These are phyloP conservation scores for Nematopogon swammerdamellus DNA, from an alignment of 2,888 invertebrate species.

Conservation along the genomic window DNA sequence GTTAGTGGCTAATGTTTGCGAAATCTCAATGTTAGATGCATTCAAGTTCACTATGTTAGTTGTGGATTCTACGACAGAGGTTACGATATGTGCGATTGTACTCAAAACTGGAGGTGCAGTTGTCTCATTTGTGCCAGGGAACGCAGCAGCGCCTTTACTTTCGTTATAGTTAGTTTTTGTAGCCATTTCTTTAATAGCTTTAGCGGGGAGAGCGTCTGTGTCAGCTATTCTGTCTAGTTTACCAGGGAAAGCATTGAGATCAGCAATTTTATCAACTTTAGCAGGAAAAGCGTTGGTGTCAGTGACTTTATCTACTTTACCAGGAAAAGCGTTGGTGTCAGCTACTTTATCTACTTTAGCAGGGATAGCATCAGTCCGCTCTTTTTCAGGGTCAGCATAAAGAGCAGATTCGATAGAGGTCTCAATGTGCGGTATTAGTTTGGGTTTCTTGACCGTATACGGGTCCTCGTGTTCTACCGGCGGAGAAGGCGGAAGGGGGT, in stretches of 20 bases:
- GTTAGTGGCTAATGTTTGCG: neutral
- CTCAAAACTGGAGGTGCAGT: neutral
- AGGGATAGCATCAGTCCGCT: neutral
- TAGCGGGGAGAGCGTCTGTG: neutral
- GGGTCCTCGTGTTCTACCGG: conserved; percentile 27
- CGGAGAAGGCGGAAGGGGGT: conserved; percentile 17
- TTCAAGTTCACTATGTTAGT: neutral
- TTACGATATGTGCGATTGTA: neutral
- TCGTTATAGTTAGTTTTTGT: neutral
- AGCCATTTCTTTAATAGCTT: neutral
- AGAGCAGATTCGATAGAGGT: conserved; percentile 32
- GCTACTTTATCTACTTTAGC: too few species aligned
- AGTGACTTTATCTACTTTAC: too few species aligned
- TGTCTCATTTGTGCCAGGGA: neutral
- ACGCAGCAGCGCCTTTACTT: neutral
- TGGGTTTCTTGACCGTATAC: conserved; percentile 30
- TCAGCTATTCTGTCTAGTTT: too few species aligned
- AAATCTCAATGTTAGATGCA: neutral
- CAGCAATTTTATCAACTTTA: too few species aligned
- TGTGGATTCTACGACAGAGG: neutral
- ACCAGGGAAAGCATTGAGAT: too few species aligned
- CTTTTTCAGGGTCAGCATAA: conserved; percentile 20
- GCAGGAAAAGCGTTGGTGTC: too few species aligned
- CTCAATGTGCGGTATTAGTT: conserved; percentile 34
- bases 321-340: too few species aligned